phyloP scores from a whole-genome alignment of 2,113 vertebrate species.

The Mesitornis unicolor region DNA sequence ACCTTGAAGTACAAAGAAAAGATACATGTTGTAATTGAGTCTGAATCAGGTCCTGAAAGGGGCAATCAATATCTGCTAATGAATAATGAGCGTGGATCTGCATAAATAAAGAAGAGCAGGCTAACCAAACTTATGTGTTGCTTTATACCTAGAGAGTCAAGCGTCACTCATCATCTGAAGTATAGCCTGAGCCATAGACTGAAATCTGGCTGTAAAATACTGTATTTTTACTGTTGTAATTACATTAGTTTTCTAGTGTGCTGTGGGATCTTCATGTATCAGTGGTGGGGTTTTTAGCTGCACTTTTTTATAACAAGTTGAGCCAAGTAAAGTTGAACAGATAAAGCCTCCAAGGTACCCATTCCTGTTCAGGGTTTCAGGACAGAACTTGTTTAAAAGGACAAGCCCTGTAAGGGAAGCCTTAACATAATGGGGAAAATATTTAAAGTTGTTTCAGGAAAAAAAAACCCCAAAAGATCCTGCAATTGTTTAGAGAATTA shows the following conservation, averaged over 20 bases:
- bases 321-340: conserved; percentile 63
- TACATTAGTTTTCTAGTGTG: neutral
- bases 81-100: neutral
- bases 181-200: neutral
- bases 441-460: conserved; percentile 37
- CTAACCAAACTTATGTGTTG: neutral
- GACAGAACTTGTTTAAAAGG: conserved; percentile 69
- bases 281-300: neutral
- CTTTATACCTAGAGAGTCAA: neutral
- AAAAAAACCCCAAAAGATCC: neutral
- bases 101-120: neutral
- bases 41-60: neutral
- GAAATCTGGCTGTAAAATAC: neutral
- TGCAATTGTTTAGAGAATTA: neutral
- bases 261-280: neutral
- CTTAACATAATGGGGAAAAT: conserved; percentile 16
- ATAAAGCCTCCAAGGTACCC: conserved; percentile 57
- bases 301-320: conserved; percentile 60
- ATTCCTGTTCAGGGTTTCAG: conserved; percentile 61
- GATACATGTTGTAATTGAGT: neutral
- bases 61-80: neutral
- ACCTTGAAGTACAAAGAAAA: neutral
- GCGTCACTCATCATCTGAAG: neutral
- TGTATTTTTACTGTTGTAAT: neutral
- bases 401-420: conserved; percentile 46